These are phyloP conservation scores for Cataglyphis livida DNA, from an alignment of 2,888 invertebrate genomes.

Conservation along the genomic window DNA sequence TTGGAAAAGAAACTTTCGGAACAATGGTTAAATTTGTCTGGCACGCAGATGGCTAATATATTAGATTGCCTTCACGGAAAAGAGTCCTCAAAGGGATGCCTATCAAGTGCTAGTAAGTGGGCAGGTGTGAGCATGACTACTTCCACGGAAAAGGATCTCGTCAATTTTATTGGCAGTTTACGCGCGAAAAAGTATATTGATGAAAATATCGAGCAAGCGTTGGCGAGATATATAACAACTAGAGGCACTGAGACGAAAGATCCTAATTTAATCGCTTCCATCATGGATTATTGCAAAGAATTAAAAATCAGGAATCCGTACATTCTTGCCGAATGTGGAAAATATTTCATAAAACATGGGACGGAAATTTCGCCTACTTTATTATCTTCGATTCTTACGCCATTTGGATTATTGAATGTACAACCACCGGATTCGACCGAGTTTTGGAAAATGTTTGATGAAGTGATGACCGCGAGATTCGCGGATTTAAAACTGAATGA, in stretches of 20 bases:
- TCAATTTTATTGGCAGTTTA: constrained; percentile 87
- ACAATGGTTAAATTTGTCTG: constrained; percentile 87
- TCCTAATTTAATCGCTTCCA: constrained; percentile 87
- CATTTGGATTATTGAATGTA: constrained; percentile 89
- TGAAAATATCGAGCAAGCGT: constrained; percentile 87
- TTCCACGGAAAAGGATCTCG: constrained; percentile 87
- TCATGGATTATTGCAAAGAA: constrained; percentile 88
- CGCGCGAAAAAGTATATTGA: constrained; percentile 87
- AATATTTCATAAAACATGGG: constrained; percentile 87
- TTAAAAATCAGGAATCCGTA: constrained; percentile 87
- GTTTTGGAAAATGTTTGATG: constrained; percentile 88
- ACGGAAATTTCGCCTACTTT: constrained; percentile 86
- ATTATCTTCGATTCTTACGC: constrained; percentile 87
- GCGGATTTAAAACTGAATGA: constrained; percentile 87
- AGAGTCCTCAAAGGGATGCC: constrained; percentile 75
- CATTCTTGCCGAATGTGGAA: constrained; percentile 88
- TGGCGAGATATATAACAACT: constrained; percentile 88
- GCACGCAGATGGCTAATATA: constrained; percentile 86
- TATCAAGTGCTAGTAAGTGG: constrained; percentile 87
- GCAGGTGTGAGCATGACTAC: constrained; percentile 88
- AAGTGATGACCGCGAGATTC: constrained; percentile 87
- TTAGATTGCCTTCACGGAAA: constrained; percentile 85
- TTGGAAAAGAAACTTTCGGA: constrained; percentile 88
- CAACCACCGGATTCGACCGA: constrained; percentile 86
- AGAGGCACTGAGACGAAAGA: constrained; percentile 86